Percentiles rank a stretch among this genome's conserved stretches.
Evolutionary conservation across 2,797 vertebrate genomes (phyloP).

Genomic region (Mergus octosetaceus): DNA sequence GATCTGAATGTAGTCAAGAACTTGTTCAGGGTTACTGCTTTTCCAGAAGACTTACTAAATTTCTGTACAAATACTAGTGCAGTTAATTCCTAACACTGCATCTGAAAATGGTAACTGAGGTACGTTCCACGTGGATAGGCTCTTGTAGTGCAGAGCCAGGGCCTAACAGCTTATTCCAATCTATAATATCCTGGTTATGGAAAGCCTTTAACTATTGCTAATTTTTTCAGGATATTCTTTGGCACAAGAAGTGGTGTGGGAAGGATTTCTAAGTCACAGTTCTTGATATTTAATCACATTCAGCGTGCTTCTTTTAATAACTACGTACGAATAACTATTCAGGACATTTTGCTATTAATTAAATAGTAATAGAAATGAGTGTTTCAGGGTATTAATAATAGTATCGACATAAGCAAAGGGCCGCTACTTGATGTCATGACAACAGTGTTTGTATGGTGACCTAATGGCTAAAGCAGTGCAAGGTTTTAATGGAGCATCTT

Average conservation of each 20-base stretch:
- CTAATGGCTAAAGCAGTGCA: not conserved
- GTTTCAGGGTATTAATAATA: constrained; percentile 11
- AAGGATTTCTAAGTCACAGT: not conserved
- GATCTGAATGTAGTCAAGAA: not conserved
- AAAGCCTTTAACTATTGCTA: not conserved
- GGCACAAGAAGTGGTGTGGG: not conserved
- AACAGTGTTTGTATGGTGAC: not conserved
- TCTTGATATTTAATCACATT: not conserved
- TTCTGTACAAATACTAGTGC: not conserved
- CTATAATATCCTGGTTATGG: not conserved
- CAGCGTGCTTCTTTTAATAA: not conserved
- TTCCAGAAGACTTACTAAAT: not conserved
- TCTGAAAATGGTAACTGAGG: not conserved
- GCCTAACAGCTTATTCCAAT: not conserved
- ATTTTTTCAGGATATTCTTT: constrained; percentile 4
- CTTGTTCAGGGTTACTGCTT: not conserved
- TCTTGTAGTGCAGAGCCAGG: not conserved
- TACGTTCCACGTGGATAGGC: rapidly evolving
- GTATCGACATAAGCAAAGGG: not conserved
- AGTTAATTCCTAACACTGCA: not conserved
- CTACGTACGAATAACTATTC: not conserved
- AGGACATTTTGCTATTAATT: constrained; percentile 20
- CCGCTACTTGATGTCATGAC: not conserved
- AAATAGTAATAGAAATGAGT: not conserved
- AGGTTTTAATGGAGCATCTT: not conserved